Conservation (phyloP, 2,113 vertebrate genomes). For the Benitochromis conjunctus region DNA sequence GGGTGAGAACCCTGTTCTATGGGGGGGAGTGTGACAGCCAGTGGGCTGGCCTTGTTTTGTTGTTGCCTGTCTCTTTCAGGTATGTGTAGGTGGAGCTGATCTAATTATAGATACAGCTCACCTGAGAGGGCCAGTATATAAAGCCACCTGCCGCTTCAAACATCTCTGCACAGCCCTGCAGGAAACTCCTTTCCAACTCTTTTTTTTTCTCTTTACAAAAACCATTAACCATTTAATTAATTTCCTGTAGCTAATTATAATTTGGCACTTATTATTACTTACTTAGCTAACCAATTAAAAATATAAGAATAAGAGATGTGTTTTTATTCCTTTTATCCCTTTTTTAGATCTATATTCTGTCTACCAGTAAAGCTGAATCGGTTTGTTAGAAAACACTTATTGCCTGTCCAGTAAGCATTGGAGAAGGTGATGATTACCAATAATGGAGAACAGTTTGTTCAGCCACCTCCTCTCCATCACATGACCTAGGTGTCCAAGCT, state of each 20-base stretch:
- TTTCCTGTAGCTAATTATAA: neutral
- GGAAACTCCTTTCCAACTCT: neutral
- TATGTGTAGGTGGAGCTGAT: too few relatives aligned
- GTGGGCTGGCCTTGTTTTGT: too few relatives aligned
- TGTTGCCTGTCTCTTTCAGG: too few relatives aligned
- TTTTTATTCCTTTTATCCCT: neutral
- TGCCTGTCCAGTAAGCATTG: neutral
- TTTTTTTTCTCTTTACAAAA: too few relatives aligned
- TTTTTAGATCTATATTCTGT: rapidly evolving
- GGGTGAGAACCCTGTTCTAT: too few relatives aligned
- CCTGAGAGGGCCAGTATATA: too few relatives aligned
- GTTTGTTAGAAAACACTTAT: neutral
- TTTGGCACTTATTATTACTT: neutral
- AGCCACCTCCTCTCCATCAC: neutral
- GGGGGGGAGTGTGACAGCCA: too few relatives aligned
- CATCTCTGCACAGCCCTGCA: neutral
- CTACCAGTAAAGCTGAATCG: neutral
- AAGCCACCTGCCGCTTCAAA: neutral
- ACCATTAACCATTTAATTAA: neutral
- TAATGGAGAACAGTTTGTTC: neutral
- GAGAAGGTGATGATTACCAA: neutral
- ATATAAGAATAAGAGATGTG: neutral
- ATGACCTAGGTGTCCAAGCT: neutral
- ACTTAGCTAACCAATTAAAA: neutral
- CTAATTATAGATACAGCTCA: too few relatives aligned